Percentiles rank a stretch among this genome's conserved stretches.
Evolutionary conservation across 1,140 invertebrate genomes (phyloP).

Genomic region (Drosophila grimshawi): DNA sequence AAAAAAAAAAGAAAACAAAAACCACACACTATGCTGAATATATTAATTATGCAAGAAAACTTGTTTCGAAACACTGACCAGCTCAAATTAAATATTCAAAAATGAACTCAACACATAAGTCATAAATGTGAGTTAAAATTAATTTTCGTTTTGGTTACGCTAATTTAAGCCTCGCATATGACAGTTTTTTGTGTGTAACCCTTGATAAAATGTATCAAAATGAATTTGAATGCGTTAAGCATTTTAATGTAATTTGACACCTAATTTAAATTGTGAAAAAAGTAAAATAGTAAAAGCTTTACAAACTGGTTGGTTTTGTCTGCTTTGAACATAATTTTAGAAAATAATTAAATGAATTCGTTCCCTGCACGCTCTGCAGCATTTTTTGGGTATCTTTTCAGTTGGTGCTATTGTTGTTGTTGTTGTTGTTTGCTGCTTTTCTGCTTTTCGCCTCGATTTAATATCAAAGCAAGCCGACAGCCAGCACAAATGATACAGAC

Average conservation of each 20-base stretch:
- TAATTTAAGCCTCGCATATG: too few relatives aligned
- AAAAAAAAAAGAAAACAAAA: background rate
- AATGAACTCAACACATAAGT: slow-evolving; percentile 26
- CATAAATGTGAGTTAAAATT: slow-evolving; percentile 13
- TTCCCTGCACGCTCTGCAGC: slow-evolving; percentile 64
- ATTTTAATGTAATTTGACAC: background rate
- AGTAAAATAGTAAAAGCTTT: background rate
- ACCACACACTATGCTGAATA: slow-evolving; percentile 9
- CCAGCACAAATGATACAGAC: slow-evolving; percentile 58
- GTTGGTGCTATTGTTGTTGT: slow-evolving; percentile 40
- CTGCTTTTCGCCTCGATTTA: slow-evolving; percentile 63
- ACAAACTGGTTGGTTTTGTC: slow-evolving; percentile 12
- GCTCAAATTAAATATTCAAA: slow-evolving; percentile 2
- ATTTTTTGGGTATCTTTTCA: slow-evolving; percentile 47
- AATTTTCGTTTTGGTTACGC: background rate
- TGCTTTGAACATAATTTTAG: slow-evolving; percentile 60
- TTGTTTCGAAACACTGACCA: slow-evolving; percentile 4
- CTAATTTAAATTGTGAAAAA: background rate
- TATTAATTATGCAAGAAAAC: background rate
- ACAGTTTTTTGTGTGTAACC: too few relatives aligned
- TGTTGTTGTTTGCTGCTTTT: slow-evolving; percentile 45
- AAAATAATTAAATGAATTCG: slow-evolving; percentile 61
- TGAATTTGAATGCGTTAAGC: background rate
- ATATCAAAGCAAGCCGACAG: slow-evolving; percentile 75
- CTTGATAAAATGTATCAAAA: too few relatives aligned